Evolutionary conservation across 2,797 vertebrate species (phyloP), one percentile per base, ranked within the genome.

Genomic region (Enteromius mattozi): DNA sequence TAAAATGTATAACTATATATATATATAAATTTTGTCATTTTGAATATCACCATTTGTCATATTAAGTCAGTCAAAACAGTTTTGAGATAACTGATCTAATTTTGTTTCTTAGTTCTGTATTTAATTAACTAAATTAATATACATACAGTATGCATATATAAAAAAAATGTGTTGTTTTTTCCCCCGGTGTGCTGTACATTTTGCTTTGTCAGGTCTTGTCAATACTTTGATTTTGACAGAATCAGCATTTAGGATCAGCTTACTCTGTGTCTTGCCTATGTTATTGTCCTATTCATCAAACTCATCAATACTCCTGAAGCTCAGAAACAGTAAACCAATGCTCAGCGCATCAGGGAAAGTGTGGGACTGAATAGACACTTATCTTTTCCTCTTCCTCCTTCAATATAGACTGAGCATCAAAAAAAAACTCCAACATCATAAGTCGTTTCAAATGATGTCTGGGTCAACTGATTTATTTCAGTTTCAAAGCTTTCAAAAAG

Each of bases 211-310:
- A 42, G 14, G 16, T 47, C 59, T 30, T 76, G 74, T 13, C 51
- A 76, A 76, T 59, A 37, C 51, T 76, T 21, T 40, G 33, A 40
- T 59, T 76, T 75, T 45, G 59, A 78, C 40, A 30, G 24, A 78
- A 65, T 47, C 40, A 78, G 59, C 40, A 7, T 13, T 65, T 47
- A 14, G 16, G 12, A 45, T 45, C 59, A 30, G 24, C 37, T 65
- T 40, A 21, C 56, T 63, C 37, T 19, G 54, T 37, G 6, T 30
- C 76, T 78, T 78, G 37, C 37, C n/a, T 9, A 27, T 63, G 56
- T 78, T 78, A 78, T 78, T 63, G 56, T 65, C 59, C 76, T 47
- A 45, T 65, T 78, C 37, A 14, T 63, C 14, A 47, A 2, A 40
- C 10, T 47, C 37, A 78, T 65, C 76, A 61, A 77, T 61, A 61